Percentiles rank a stretch among this genome's conserved stretches.
phyloP scores from a whole-genome alignment of 2,888 invertebrate species.

The Ormyrus rosae region DNA sequence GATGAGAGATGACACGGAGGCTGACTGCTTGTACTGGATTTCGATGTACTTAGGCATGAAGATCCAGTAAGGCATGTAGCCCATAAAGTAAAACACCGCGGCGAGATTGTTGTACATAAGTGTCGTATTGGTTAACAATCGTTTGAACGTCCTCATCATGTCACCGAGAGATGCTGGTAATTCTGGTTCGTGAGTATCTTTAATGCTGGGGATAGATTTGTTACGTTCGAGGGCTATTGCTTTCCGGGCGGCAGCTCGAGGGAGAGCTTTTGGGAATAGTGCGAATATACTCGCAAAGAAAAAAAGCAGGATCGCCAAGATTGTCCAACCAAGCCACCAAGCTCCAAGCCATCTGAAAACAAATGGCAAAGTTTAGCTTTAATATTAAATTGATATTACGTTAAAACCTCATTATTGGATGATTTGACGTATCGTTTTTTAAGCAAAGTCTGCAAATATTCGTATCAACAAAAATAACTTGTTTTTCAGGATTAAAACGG shows the following conservation, averaged over 20 bases:
- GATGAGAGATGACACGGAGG: constrained; percentile 85
- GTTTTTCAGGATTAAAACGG: no score
- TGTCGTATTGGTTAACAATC: constrained; percentile 81
- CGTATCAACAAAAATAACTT: no score
- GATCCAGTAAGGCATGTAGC: constrained; percentile 86
- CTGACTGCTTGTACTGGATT: constrained; percentile 86
- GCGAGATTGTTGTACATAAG: constrained; percentile 86
- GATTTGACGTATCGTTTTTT: no score
- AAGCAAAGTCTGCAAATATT: no score
- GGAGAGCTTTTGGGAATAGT: constrained; percentile 83
- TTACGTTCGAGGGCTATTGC: constrained; percentile 72
- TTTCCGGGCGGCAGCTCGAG: constrained; percentile 80
- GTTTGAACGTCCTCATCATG: constrained; percentile 81
- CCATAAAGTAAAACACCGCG: constrained; percentile 84
- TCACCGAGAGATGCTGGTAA: constrained; percentile 75
- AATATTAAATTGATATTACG: no score
- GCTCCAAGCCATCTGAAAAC: constrained; percentile 85
- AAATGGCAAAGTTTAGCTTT: neutral
- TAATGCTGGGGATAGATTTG: constrained; percentile 66
- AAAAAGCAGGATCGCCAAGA: constrained; percentile 79
- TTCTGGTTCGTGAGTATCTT: constrained; percentile 64
- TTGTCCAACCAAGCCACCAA: constrained; percentile 89
- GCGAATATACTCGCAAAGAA: constrained; percentile 81
- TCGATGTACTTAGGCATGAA: constrained; percentile 91
- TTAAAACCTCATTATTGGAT: no score